A percentile compares a stretch with the other conserved stretches of the same genome.
phyloP scores from a whole-genome alignment of 2,113 vertebrate species.

The Bos indicus region DNA sequence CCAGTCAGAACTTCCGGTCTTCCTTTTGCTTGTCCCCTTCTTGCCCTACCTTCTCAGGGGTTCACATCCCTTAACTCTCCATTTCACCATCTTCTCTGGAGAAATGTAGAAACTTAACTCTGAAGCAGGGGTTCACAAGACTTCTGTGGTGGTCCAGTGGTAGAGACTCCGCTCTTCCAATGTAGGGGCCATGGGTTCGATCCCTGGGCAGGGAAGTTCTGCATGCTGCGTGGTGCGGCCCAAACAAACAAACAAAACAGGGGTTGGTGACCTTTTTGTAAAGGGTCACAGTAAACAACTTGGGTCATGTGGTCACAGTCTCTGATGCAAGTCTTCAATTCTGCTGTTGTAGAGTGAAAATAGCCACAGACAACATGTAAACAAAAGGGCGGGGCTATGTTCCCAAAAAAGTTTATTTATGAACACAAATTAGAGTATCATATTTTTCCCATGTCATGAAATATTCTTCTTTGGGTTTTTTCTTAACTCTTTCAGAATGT shows the following conservation, averaged over 20 bases:
- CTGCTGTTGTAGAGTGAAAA: not conserved
- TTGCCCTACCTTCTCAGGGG: not conserved
- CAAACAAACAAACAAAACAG: not conserved
- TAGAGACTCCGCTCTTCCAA: not conserved
- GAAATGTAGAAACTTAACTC: not conserved
- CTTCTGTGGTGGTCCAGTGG: not conserved
- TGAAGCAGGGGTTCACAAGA: not conserved
- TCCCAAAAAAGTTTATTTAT: not conserved
- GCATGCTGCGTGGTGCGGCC: fast-evolving
- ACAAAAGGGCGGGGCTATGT: not conserved
- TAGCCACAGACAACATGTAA: not conserved
- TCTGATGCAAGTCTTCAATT: not conserved
- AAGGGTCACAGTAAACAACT: not conserved
- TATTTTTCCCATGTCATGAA: not conserved
- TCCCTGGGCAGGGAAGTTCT: not conserved
- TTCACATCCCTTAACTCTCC: not conserved
- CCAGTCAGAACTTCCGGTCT: not conserved
- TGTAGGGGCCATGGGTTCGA: not conserved
- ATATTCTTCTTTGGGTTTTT: not conserved
- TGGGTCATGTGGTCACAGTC: not conserved
- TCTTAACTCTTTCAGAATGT: not conserved
- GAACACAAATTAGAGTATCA: not conserved
- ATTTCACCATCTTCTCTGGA: not conserved
- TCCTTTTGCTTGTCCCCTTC: not conserved
- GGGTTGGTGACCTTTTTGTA: not conserved